phyloP scores from a whole-genome alignment of 2,113 vertebrate genomes.

The Calyptomena viridis region DNA sequence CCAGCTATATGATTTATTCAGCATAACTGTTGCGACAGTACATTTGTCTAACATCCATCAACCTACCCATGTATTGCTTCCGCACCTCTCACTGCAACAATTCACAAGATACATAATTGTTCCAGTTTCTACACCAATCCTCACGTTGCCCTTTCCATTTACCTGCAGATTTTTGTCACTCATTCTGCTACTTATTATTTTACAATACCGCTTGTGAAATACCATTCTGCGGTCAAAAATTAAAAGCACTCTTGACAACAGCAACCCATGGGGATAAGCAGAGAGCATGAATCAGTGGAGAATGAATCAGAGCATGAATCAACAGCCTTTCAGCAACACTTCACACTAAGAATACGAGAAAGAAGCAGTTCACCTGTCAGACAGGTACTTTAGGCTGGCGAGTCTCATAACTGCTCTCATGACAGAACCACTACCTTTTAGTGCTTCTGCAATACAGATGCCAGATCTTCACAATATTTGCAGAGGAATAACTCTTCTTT shows the following conservation, averaged over 20 bases:
- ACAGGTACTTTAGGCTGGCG: not conserved
- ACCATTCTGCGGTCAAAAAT: not conserved
- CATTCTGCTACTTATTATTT: not conserved
- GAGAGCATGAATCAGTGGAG: not conserved
- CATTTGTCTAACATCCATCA: not conserved
- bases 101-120: not conserved
- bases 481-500: not conserved
- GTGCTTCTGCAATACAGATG: not conserved
- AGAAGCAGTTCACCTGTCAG: not conserved
- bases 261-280: not conserved
- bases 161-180: not conserved
- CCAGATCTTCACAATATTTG: not conserved
- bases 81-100: not conserved
- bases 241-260: not conserved
- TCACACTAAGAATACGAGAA: not conserved
- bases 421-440: not conserved
- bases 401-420: not conserved
- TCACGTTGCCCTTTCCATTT: not conserved
- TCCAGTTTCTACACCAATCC: not conserved
- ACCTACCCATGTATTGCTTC: not conserved
- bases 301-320: no score
- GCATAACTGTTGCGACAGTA: not conserved
- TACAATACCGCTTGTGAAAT: not conserved
- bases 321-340: not conserved
- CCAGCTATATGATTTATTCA: not conserved